phyloP scores from a whole-genome alignment of 2,113 vertebrate genomes.

The Serranochromis macrocephalus region DNA sequence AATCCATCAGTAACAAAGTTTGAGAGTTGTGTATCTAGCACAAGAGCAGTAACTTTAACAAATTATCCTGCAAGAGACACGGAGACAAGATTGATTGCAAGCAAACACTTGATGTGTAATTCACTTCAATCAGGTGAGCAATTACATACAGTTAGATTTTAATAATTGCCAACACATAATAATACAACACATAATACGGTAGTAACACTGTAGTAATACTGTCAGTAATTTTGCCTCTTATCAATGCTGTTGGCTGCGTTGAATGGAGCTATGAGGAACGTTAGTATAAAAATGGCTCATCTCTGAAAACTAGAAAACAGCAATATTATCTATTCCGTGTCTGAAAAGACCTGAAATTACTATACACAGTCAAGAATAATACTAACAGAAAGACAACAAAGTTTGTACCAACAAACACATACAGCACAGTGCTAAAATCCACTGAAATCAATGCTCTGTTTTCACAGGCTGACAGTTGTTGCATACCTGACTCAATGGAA shows the following conservation, averaged over 20 bases:
- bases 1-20: background rate
- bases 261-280: background rate
- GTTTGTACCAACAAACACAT: background rate
- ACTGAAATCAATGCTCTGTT: background rate
- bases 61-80: fast-evolving
- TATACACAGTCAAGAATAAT: background rate
- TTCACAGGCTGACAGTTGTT: background rate
- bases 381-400: background rate
- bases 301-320: background rate
- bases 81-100: background rate
- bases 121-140: background rate
- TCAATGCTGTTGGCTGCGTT: background rate
- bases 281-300: background rate
- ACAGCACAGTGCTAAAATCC: background rate
- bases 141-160: background rate
- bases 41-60: background rate
- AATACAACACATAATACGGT: background rate
- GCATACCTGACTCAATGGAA: conserved; percentile 57
- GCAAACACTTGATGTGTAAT: background rate
- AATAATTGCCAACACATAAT: background rate
- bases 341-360: background rate
- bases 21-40: background rate
- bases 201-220: background rate
- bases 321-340: background rate
- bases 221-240: background rate